Percentiles rank a stretch among this genome's conserved stretches.
Conservation (phyloP, 2,888 invertebrate genomes). For the Nezara viridula region DNA sequence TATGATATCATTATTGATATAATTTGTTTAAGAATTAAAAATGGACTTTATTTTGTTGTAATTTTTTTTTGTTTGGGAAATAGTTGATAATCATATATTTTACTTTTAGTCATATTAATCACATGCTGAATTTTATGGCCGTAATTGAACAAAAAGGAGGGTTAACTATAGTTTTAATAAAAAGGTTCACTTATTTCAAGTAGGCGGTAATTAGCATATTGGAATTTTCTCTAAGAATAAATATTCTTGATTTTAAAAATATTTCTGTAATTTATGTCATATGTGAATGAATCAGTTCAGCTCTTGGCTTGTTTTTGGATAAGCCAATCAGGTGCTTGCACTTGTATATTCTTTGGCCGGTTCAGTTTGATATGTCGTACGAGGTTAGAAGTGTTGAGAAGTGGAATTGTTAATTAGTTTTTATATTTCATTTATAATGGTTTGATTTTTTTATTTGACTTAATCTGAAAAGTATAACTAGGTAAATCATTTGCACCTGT, state of each 20-base stretch:
- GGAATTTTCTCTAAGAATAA: neutral
- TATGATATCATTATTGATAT: conserved; percentile 43
- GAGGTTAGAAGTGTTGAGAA: neutral
- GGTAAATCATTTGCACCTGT: neutral
- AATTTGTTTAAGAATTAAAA: conserved; percentile 43
- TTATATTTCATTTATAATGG: conserved; percentile 37
- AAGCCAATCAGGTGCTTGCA: conserved; percentile 60
- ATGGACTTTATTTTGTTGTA: conserved; percentile 27
- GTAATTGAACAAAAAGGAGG: neutral
- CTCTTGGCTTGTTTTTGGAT: neutral
- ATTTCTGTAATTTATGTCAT: neutral
- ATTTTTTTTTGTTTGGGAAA: neutral
- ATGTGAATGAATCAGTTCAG: conserved; percentile 12
- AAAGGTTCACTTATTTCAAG: neutral
- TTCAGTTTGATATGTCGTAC: conserved; percentile 41
- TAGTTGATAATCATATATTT: conserved; percentile 18
- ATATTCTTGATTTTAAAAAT: neutral
- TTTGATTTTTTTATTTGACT: neutral
- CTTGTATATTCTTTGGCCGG: conserved; percentile 58
- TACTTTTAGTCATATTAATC: conserved; percentile 3
- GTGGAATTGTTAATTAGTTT: neutral
- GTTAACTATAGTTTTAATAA: neutral
- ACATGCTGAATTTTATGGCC: neutral
- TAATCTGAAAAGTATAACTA: neutral
- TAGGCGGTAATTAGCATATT: neutral